Evolutionary conservation across 2,113 vertebrate species (phyloP), one percentile per base, ranked within the genome.

Genomic region (Bostrychus sinensis): DNA sequence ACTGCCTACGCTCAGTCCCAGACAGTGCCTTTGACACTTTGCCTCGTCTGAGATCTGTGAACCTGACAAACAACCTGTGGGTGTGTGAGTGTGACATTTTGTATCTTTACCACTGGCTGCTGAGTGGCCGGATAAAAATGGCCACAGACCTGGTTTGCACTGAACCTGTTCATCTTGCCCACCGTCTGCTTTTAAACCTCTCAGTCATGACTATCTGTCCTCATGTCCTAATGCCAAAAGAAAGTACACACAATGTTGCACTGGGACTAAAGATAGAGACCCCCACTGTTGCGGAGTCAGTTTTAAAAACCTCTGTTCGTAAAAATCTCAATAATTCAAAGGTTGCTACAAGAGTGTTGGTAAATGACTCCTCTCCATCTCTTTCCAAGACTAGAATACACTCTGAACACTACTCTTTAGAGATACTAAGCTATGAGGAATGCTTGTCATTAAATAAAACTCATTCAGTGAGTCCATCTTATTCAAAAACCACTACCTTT

Each of bases 41-140:
- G 53, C 73, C 78, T 0, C 81, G 7, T 3, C 90, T 93, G 25
- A 59, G 64, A n/a, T 87, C 89, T 1, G 72, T 92, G 28, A 84
- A 88, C 48, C 87, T 92, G 41, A 67, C 79, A 20, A 71, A 92
- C 81, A 92, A 92, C 78, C 83, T 88, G 41, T 93, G 91, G 92
- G 82, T 82, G 39, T 93, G 92, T 0, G 86, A 92, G 71, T 93
- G 92, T 57, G 83, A 91, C 61, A 91, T 93, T 26, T 25, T 92
- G 66, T 92, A 93, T 62, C 85, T 92, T 1, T 91, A 91, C 68
- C 80, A 73, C 48, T 92, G 92, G 92, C 69, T 92, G 46, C 77
- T 91, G 64, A 89, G 61, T 1, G 80, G 81, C 16, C 72, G 86
- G 37, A 62, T 86, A 30, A 87, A 56, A 77, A 86, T 81, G 87